Evolutionary conservation across 2,113 vertebrate genomes (phyloP).

Genomic region (Asarcornis scutulata): DNA sequence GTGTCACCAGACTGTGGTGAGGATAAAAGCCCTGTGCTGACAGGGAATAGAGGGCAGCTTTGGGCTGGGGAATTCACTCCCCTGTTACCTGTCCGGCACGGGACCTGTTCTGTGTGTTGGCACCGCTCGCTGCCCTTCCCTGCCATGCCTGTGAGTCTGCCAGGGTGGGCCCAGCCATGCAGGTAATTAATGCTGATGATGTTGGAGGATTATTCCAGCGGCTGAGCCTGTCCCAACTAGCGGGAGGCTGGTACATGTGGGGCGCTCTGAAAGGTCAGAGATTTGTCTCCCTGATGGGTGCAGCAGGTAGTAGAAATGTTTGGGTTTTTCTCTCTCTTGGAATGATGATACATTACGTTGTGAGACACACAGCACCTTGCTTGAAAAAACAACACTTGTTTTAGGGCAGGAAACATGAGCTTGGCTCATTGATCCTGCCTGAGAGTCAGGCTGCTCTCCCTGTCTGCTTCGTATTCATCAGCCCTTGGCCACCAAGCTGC

Average conservation of each 20-base stretch:
- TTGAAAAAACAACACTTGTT: not conserved
- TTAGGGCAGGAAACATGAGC: not conserved
- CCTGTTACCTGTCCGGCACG: not conserved
- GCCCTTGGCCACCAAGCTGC: not conserved
- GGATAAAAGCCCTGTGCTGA: not conserved
- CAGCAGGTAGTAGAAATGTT: not conserved
- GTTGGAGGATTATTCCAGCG: not conserved
- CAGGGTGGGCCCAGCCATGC: not conserved
- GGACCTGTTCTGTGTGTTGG: not conserved
- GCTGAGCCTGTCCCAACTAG: not conserved
- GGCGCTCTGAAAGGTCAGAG: not conserved
- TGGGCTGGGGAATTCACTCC: not conserved
- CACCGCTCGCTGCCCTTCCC: not conserved
- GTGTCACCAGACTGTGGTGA: not conserved
- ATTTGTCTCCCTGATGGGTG: not conserved
- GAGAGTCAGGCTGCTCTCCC: not conserved
- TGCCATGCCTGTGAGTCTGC: not conserved
- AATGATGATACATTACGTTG: not conserved
- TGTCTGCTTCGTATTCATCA: not conserved
- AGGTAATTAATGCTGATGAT: not conserved
- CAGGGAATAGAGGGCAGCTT: not conserved
- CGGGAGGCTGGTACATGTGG: not conserved
- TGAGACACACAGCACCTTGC: not conserved
- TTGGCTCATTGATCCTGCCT: not conserved
- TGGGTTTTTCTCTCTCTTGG: not conserved